Base-by-base conservation (phyloP, 2,888 invertebrate species). In the Notocelia uddmanniana region DNA sequence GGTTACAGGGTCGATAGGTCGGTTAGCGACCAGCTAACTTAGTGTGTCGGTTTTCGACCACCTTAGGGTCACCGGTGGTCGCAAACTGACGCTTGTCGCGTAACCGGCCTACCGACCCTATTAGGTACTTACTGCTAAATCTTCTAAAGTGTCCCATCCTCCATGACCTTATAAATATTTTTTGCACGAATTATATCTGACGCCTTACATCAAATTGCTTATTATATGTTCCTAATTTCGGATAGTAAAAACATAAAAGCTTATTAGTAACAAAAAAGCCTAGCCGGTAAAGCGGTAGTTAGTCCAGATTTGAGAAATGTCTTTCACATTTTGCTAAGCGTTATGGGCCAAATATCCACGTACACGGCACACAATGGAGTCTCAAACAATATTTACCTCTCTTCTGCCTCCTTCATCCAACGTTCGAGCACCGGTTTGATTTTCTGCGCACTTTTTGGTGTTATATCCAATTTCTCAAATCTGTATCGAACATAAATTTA, bases 341-440 rank as follows among this genome's bases (percentile, higher is more conserved):
- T 89, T 88, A 89, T 82, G 88, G 91, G 93, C 93, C 93, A 92
- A 92, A 93, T 93, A 84, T 85, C n/a, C 91, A 92, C 91, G 92
- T 82, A 84, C 90, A 90, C 91, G 91, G 83, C 89, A 90, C 82
- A 83, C 82, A 87, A 92, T 91, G 89, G 84, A 87, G 84, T 89
- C 92, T 91, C 89, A 90, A 89, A 90, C 89, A 90, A 82, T 93
- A 93, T 85, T 94, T 93, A 98, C 97, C 98, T 97, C 95, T 98
- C 98, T 95, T 99, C 99, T 68, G 99, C 99, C 94, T 99, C 99
- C 92, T 97, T 97, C 98, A 99, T 99, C 99, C 99, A 99, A 93
- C 97, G 96, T 94, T 99, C 99, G 88, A 99, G 95, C 83, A 99
- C 99, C 80, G 99, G 99, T 94, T 99, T 99, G 90, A 99, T 99